Conservation (phyloP, 2,113 vertebrate species). For the Pelvicachromis taeniatus region DNA sequence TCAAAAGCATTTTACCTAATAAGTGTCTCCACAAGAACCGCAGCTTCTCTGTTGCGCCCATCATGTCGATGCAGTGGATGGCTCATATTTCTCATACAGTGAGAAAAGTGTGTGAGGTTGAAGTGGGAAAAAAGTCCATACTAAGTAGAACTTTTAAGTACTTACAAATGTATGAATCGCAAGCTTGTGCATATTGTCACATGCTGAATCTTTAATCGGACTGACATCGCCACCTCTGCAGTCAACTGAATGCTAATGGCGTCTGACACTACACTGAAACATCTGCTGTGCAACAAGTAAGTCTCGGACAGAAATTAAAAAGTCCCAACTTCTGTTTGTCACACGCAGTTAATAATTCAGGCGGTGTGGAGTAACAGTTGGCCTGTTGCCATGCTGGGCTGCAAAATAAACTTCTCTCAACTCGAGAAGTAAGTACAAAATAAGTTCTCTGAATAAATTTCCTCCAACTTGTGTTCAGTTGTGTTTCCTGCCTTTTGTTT, state of each 20-base stretch:
- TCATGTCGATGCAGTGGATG: background rate
- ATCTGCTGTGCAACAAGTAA: background rate
- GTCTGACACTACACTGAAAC: background rate
- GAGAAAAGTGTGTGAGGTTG: background rate
- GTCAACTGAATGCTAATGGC: background rate
- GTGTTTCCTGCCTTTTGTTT: background rate
- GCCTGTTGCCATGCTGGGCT: background rate
- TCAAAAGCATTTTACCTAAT: background rate
- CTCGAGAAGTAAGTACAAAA: background rate
- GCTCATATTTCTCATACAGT: background rate
- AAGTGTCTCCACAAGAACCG: background rate
- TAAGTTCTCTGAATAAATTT: background rate
- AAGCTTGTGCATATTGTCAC: background rate
- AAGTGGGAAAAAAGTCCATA: background rate
- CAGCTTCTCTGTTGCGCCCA: background rate
- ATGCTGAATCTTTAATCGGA: background rate
- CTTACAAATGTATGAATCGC: background rate
- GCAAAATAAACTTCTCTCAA: background rate
- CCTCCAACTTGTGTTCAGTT: background rate
- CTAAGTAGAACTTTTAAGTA: background rate
- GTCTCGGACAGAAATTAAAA: background rate
- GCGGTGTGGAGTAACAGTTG: background rate
- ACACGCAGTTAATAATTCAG: background rate
- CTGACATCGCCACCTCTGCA: conserved; percentile 6
- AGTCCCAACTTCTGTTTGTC: background rate